Base-by-base conservation (phyloP, 1,140 invertebrate genomes). In the Drosophila simulans region DNA sequence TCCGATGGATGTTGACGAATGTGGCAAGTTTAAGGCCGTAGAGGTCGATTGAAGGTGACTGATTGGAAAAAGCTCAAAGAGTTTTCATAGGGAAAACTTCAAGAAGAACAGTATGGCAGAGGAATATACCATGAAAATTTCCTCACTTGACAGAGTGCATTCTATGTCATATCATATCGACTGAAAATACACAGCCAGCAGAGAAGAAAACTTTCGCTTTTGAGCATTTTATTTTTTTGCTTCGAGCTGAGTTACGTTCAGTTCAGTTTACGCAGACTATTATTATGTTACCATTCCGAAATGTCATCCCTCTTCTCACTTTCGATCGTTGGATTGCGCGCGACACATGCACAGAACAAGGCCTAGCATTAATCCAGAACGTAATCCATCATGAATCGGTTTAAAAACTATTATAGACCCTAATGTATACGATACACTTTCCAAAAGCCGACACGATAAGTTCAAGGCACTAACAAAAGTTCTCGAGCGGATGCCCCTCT, bases 141-240 rank as follows among this genome's bases (percentile, higher is more conserved):
- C 5, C 27, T 31, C 27, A 31, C 27, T 35, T 2, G 27, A 31
- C 4, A 31, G 3, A n/a, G 27, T 22, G 22, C 42, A 48, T 60
- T 59, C 60, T 71, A 58, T 65, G 58, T 13, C 43, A 71, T 77
- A 71, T 71, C 76, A 59, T 55, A 45, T 57, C 12, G 8, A 58
- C 34, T 31, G 34, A 35, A 4, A 15, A 46, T 35, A 39, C 37
- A 10, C 48, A 60, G 4, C 37, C 37, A 27, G 31, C 51, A 74
- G 49, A 78, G 42, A 59, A 69, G 42, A 63, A 71, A 62, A 80
- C 77, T 80, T 80, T 80, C 77, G 77, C 77, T 80, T 75, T 79
- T 55, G 27, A 40, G 46, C 56, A 3, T 31, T 11, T 20, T 34
- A 15, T 22, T 63, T 63, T 73, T 74, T 53, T 69, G 59, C 56